A percentile compares a stretch with the other conserved stretches of the same genome.
phyloP scores from a whole-genome alignment of 1,140 invertebrate species.

The Heterodera schachtii region DNA sequence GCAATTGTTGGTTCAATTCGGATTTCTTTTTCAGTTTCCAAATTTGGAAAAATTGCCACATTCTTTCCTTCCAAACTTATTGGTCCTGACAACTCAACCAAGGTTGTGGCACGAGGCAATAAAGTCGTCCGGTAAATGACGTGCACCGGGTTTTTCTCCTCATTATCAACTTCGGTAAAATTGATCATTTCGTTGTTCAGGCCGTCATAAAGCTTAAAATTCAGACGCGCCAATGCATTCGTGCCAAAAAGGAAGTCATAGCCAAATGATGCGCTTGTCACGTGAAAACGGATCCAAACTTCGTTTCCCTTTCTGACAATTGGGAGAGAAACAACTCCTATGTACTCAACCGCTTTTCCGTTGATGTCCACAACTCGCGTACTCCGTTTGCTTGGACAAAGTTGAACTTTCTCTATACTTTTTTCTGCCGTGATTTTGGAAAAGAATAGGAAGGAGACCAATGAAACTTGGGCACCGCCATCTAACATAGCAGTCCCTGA shows the following conservation, averaged over 20 bases:
- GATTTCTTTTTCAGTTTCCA: background rate
- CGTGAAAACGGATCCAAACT: background rate
- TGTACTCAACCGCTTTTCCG: background rate
- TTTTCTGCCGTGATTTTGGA: background rate
- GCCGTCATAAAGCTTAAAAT: background rate
- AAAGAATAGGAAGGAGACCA: background rate
- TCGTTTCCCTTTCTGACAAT: background rate
- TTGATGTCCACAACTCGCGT: background rate
- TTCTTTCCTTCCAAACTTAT: background rate
- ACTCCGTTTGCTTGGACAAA: background rate
- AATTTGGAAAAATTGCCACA: background rate
- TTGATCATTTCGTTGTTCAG: background rate
- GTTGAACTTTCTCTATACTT: background rate
- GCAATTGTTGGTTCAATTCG: background rate
- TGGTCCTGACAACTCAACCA: background rate
- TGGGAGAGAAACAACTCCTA: background rate
- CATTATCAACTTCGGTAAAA: background rate
- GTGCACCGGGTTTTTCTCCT: background rate
- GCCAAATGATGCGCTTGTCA: background rate
- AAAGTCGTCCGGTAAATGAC: background rate
- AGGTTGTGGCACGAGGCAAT: background rate
- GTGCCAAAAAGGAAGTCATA: constrained; percentile 12
- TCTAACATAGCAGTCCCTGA: background rate
- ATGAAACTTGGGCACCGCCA: background rate
- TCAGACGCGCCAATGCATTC: background rate